Conservation (phyloP, 2,797 vertebrate species). For the Scyliorhinus canicula region DNA sequence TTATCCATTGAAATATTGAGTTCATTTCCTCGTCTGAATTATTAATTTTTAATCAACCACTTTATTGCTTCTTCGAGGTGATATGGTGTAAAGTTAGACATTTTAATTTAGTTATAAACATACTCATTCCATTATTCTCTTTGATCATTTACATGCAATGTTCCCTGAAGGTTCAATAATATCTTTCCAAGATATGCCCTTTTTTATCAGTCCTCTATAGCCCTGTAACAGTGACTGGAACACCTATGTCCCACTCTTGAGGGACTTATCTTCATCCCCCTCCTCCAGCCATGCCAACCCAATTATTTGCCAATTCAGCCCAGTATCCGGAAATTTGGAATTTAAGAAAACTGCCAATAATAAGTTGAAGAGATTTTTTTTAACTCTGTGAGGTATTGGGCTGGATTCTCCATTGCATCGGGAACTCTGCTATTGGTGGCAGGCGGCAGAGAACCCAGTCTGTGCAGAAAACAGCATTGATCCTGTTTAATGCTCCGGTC, state of each 20-base stretch:
- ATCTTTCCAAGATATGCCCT: neutral
- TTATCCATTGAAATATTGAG: neutral
- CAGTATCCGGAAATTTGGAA: too few relatives aligned
- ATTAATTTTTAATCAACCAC: conserved; percentile 8
- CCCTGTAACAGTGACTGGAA: neutral
- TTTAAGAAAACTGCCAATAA: neutral
- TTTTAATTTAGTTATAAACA: conserved; percentile 7
- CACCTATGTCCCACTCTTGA: neutral
- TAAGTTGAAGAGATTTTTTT: neutral
- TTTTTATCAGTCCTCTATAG: neutral
- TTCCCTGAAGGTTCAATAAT: neutral
- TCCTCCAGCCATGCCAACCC: neutral
- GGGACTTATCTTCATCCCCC: neutral
- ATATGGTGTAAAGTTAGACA: neutral
- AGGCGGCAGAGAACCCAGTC: too few relatives aligned
- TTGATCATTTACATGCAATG: neutral
- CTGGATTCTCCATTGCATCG: too few relatives aligned
- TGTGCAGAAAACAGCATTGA: too few relatives aligned
- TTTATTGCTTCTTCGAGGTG: neutral
- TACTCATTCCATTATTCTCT: neutral
- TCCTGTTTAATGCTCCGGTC: too few relatives aligned
- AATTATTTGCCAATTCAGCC: neutral
- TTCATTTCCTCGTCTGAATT: neutral
- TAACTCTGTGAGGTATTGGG: too few relatives aligned
- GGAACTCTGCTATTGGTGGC: too few relatives aligned